Base-by-base conservation (phyloP, 2,113 vertebrate genomes). In the Zonotrichia leucophrys region DNA sequence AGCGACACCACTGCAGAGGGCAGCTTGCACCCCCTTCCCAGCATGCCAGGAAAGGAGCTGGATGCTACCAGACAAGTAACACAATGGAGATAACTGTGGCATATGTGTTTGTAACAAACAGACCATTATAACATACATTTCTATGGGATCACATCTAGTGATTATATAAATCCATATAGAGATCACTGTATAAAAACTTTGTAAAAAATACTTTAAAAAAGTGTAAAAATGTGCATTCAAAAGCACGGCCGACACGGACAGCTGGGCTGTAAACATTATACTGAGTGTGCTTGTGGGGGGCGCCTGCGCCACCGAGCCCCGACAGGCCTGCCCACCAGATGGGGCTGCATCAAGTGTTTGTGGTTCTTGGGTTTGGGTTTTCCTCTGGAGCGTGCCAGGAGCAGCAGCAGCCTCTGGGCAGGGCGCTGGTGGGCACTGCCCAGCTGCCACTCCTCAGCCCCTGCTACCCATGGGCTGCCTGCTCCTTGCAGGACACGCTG, bases 91-190 rank as follows among this genome's bases (percentile, higher is more conserved):
- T 98, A 97, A 98, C 95, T 97, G 97, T 90, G 93, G 96, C 94
- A 58, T 98, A 98, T 98, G 98, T 97, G 92, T 98, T 98, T 98
- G 66, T 98, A 98, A 98, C 97, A 98, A 98, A 98, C 86, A 97
- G 98, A 98, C 98, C 98, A 98, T 98, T 98, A 97, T 98, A 99
- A 98, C 98, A 98, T 98, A 98, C 98, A 97, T 97, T 95, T 97
- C 96, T 98, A 98, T 97, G 96, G 97, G 97, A 98, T 99, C 98
- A 99, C 99, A 96, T 98, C 98, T 98, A 98, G 98, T 99, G 98
- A 99, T 98, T 98, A 98, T 98, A 99, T 98, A 99, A 98, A 98
- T 98, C 98, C 98, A 98, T 98, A 98, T 98, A 98, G 98, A 99
- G 98, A 98, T 98, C 95, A 98, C 98, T 98, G 98, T 99, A 98